A percentile compares a stretch with the other conserved stretches of the same genome.
Conservation (phyloP, 2,888 invertebrate genomes). For the Saturnia pavonia region DNA sequence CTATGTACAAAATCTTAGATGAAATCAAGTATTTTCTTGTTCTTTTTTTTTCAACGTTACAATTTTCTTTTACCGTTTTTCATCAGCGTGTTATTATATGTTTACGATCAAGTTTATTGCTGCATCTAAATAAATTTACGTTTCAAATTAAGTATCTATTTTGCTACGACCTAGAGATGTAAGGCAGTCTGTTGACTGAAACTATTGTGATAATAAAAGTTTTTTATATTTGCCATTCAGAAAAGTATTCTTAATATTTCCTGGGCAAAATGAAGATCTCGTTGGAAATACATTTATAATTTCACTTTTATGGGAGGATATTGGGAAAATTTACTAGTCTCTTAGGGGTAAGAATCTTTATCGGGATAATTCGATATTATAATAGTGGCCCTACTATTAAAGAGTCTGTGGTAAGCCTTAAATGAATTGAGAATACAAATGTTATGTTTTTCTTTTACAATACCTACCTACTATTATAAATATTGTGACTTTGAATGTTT, state of each 20-base stretch:
- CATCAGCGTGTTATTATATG: slow-evolving; percentile 25
- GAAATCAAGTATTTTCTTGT: slow-evolving; percentile 18
- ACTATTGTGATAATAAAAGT: not conserved
- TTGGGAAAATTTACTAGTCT: not conserved
- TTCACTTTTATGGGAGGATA: not conserved
- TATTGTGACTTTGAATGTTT: no score
- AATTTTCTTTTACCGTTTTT: slow-evolving; percentile 23
- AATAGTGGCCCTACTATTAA: not conserved
- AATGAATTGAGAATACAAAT: not conserved
- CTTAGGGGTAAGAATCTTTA: not conserved
- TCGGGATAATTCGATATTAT: not conserved
- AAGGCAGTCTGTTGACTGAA: not conserved
- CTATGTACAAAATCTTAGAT: no score
- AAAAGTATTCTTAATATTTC: not conserved
- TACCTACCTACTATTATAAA: no score
- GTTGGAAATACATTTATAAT: not conserved
- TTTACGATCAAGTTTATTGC: slow-evolving; percentile 28
- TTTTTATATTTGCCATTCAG: not conserved
- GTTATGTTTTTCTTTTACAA: not conserved
- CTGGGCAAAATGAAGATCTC: not conserved
- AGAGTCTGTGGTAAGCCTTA: not conserved
- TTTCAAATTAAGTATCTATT: slow-evolving; percentile 23
- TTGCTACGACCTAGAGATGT: slow-evolving; percentile 7
- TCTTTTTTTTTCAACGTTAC: slow-evolving; percentile 19
- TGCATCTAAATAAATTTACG: slow-evolving; percentile 24